These are phyloP conservation scores for Paramormyrops kingsleyae DNA, from an alignment of 2,113 vertebrate species.

Conservation along the genomic window DNA sequence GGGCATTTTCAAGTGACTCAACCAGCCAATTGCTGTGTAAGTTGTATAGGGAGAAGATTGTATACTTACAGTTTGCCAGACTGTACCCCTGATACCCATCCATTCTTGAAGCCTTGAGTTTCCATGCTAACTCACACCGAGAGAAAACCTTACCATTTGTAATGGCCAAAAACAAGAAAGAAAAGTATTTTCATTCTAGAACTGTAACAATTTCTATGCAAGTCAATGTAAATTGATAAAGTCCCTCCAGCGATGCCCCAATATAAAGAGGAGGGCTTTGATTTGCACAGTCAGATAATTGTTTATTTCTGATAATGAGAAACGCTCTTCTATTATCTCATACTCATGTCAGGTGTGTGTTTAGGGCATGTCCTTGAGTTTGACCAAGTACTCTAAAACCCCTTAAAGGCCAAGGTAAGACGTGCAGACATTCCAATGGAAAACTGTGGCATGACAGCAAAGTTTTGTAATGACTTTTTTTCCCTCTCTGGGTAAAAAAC, in stretches of 20 bases:
- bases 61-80: slow-evolving; percentile 58
- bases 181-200: slow-evolving; percentile 30
- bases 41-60: not conserved
- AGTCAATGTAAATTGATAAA: not conserved
- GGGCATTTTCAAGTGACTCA: not conserved
- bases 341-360: not conserved
- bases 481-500: too few relatives aligned
- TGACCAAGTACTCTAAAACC: not conserved
- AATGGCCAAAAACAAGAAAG: slow-evolving; percentile 33
- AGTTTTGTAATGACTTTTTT: not conserved
- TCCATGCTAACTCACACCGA: slow-evolving; percentile 49
- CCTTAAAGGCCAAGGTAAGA: not conserved
- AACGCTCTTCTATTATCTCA: not conserved
- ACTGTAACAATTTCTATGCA: too few relatives aligned
- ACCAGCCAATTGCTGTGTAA: not conserved
- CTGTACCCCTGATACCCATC: slow-evolving; percentile 39
- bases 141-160: slow-evolving; percentile 38
- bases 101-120: slow-evolving; percentile 40
- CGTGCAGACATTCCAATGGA: not conserved
- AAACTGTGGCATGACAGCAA: not conserved
- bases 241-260: not conserved
- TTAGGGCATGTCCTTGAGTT: not conserved
- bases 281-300: not conserved
- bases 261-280: not conserved
- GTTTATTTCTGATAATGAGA: not conserved